Evolutionary conservation across 1,140 invertebrate genomes (phyloP).

Genomic region (Aradophagus sp.): DNA sequence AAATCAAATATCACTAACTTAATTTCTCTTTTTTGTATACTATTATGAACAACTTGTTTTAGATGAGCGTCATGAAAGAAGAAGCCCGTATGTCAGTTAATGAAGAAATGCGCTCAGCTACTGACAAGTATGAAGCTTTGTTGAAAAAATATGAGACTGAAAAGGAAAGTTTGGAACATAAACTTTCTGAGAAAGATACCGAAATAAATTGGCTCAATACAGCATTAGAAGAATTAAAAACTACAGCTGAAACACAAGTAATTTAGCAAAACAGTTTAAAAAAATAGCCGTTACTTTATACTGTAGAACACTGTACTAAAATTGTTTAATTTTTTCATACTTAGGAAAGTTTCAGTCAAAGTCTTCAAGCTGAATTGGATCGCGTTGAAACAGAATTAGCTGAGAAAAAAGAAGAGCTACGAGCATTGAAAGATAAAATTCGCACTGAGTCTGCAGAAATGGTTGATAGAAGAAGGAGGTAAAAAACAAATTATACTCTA

Average conservation of each 20-base stretch:
- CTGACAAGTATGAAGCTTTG: constrained; percentile 60
- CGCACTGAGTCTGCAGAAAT: constrained; percentile 69
- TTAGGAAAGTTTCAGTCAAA: constrained; percentile 71
- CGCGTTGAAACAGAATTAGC: constrained; percentile 67
- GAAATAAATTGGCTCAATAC: constrained; percentile 62
- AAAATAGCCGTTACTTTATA: too few relatives aligned
- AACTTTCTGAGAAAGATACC: constrained; percentile 60
- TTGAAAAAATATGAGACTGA: constrained; percentile 62
- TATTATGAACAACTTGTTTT: too few relatives aligned
- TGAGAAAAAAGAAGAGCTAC: constrained; percentile 67
- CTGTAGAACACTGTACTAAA: too few relatives aligned
- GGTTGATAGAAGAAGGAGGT: constrained; percentile 66
- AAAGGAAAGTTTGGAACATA: constrained; percentile 57
- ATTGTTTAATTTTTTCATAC: constrained; percentile 11
- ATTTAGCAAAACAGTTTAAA: constrained; percentile 3
- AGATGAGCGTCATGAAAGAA: too few relatives aligned
- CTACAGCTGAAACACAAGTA: constrained; percentile 68
- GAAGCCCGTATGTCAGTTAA: constrained; percentile 59
- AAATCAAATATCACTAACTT: too few relatives aligned
- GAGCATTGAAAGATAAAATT: constrained; percentile 69
- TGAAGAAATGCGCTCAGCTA: constrained; percentile 61
- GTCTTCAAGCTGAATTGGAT: constrained; percentile 70
- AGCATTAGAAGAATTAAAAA: constrained; percentile 65
- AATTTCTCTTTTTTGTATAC: too few relatives aligned
- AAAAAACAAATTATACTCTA: not conserved